Conservation (phyloP, 1,140 invertebrate species). For the Radopholus similis region DNA sequence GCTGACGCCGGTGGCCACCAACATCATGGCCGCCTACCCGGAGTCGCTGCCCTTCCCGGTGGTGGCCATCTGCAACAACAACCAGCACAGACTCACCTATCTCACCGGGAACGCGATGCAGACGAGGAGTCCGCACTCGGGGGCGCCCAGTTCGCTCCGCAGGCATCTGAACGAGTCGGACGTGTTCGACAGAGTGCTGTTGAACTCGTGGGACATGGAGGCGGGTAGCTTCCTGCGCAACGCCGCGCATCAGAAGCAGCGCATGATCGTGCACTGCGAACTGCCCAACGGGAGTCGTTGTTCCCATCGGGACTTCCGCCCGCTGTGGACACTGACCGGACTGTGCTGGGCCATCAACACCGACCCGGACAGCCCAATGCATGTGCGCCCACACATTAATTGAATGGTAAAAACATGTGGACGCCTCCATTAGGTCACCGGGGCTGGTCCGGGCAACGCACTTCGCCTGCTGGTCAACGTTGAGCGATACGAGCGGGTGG, state of each 20-base stretch:
- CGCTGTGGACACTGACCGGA: conserved; percentile 58
- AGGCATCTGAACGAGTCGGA: conserved; percentile 8
- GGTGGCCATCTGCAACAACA: conserved; percentile 59
- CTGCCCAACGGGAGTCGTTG: conserved; percentile 58
- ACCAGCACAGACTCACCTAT: conserved; percentile 48
- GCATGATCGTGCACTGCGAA: conserved; percentile 50
- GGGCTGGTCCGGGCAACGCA: conserved; percentile 46
- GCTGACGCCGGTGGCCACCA: conserved; percentile 44
- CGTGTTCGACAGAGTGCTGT: conserved; percentile 46
- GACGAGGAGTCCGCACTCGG: not conserved
- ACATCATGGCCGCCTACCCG: conserved; percentile 59
- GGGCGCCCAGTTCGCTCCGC: not conserved
- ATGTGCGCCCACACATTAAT: conserved; percentile 32
- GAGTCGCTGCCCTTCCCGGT: conserved; percentile 50
- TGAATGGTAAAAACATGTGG: not conserved
- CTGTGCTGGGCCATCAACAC: conserved; percentile 60
- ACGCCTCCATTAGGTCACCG: not conserved
- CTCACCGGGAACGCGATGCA: not conserved
- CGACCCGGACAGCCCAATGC: conserved; percentile 46
- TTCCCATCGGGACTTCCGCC: conserved; percentile 41
- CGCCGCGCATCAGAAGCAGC: conserved; percentile 53
- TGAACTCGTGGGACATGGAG: conserved; percentile 56
- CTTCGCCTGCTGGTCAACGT: conserved; percentile 53
- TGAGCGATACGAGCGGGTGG: conserved; percentile 56
- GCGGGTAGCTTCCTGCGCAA: conserved; percentile 53